Conservation (phyloP, 2,888 invertebrate genomes). For the Eupithecia inturbata region DNA sequence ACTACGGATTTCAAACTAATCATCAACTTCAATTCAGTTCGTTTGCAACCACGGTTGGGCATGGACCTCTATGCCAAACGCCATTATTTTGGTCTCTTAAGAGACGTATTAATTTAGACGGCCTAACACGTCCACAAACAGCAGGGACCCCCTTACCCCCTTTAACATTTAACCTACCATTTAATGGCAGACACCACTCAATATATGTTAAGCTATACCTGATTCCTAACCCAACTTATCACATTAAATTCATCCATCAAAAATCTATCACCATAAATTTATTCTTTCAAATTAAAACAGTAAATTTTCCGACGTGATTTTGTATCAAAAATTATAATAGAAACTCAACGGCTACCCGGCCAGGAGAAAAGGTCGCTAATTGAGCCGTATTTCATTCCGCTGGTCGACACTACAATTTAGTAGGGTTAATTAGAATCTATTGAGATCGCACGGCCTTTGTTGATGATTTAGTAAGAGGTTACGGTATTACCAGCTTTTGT, state of each 20-base stretch:
- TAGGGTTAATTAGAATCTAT: slow-evolving; percentile 47
- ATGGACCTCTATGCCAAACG: too few relatives aligned
- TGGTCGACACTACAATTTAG: slow-evolving; percentile 49
- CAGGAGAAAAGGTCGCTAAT: slow-evolving; percentile 52
- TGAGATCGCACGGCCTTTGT: slow-evolving; percentile 18
- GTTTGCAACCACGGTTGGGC: background rate
- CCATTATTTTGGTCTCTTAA: too few relatives aligned
- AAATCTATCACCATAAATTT: slow-evolving; percentile 1
- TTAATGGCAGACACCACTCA: too few relatives aligned
- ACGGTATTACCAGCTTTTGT: slow-evolving; percentile 10
- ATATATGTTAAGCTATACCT: too few relatives aligned
- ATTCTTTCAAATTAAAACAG: slow-evolving; percentile 25
- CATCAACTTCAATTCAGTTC: too few relatives aligned
- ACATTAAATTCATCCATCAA: background rate
- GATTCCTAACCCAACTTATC: background rate
- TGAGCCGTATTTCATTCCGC: slow-evolving; percentile 52
- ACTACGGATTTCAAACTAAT: too few relatives aligned
- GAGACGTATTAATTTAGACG: too few relatives aligned
- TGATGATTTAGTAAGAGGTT: slow-evolving; percentile 22
- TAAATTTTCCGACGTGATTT: slow-evolving; percentile 32
- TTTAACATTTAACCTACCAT: too few relatives aligned
- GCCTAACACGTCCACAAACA: too few relatives aligned
- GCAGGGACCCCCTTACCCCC: too few relatives aligned
- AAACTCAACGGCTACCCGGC: slow-evolving; percentile 35
- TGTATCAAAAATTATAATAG: slow-evolving; percentile 31